These are phyloP conservation scores for Sphaerophoria taeniata DNA, from an alignment of 2,888 invertebrate species.

Conservation along the genomic window DNA sequence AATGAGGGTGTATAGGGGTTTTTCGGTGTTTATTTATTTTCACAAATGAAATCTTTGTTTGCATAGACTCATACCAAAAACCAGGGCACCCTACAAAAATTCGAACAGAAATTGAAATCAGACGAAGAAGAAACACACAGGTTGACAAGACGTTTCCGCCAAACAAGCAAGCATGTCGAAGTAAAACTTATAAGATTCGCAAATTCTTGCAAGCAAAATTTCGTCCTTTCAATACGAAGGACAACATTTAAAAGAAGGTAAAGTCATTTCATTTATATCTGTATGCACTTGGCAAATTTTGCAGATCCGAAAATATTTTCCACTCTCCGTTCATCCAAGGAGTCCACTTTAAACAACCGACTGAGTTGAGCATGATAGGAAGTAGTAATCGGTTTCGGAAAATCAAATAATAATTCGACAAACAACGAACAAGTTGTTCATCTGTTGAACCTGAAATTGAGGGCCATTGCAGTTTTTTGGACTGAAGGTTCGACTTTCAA, in stretches of 20 bases:
- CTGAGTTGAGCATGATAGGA: constrained; percentile 14
- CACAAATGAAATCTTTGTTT: constrained; percentile 34
- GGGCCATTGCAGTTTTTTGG: background rate
- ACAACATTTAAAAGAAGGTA: constrained; percentile 4
- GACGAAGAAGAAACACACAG: constrained; percentile 53
- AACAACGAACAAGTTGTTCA: constrained; percentile 66
- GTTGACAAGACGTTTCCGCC: constrained; percentile 54
- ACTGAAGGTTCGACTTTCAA: background rate
- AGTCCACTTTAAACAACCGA: background rate
- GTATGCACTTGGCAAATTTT: constrained; percentile 47
- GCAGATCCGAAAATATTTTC: constrained; percentile 46
- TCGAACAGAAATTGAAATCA: constrained; percentile 54
- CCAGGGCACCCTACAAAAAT: background rate
- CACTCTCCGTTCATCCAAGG: constrained; percentile 10
- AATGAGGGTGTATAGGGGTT: constrained; percentile 57
- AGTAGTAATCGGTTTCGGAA: constrained; percentile 65
- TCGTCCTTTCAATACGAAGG: constrained; percentile 10
- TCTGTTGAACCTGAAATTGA: constrained; percentile 56
- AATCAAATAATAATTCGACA: constrained; percentile 72
- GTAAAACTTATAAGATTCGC: constrained; percentile 33
- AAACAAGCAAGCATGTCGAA: background rate
- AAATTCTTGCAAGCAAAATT: constrained; percentile 19
- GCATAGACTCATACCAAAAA: constrained; percentile 5
- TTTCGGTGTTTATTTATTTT: constrained; percentile 30
- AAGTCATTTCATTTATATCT: constrained; percentile 22